Evolutionary conservation across 2,888 invertebrate genomes (phyloP), one percentile per base, ranked within the genome.

Genomic region (Drosophila acutilabella): DNA sequence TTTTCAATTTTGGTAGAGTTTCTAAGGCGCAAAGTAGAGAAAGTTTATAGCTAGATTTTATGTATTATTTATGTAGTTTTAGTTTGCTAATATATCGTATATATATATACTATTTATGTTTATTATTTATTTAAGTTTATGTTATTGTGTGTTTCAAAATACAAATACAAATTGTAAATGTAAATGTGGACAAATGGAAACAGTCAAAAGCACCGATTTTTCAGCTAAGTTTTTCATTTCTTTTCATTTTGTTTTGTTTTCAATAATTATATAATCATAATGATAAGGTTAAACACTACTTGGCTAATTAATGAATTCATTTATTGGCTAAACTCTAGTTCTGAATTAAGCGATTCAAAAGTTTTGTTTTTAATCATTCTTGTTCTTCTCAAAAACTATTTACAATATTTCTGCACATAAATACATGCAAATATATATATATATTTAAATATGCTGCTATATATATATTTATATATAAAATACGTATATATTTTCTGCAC

Each of bases 191-290:
- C 92, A 92, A 92, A 92, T 92, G 91, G 89, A 91, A 91, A 90
- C 91, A 92, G 92, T 91, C 90, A 92, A 92, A 92, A 92, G 92
- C 92, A 92, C 92, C 92, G 92, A 92, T 92, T 91, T 92, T 92
- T 92, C 92, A 92, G 92, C 92, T 92, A 92, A 91, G 90, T 91
- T 91, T 76, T 58, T 60, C 51, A 54, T 54, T 47, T 40, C 6
- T 41, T 48, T 61, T 60, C 40, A 18, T 53, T 61, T 59, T 73
- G 48, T 68, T 74, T 74, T 60, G 47, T 57, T 36, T 16, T 72
- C 23, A 72, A 7, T 64, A 30, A 56, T 45, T 18, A 80, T 70
- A 76, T 81, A 78, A 81, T 76, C 64, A 83, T 83, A 75, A 71
- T 62, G 36, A 45, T 74, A 74, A 78, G 68, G 62, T 78, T 57